Percentiles rank a stretch among this genome's conserved stretches.
These are phyloP conservation scores for Sternarchorhynchus goeldii DNA, from an alignment of 2,797 vertebrate species.

Conservation along the genomic window DNA sequence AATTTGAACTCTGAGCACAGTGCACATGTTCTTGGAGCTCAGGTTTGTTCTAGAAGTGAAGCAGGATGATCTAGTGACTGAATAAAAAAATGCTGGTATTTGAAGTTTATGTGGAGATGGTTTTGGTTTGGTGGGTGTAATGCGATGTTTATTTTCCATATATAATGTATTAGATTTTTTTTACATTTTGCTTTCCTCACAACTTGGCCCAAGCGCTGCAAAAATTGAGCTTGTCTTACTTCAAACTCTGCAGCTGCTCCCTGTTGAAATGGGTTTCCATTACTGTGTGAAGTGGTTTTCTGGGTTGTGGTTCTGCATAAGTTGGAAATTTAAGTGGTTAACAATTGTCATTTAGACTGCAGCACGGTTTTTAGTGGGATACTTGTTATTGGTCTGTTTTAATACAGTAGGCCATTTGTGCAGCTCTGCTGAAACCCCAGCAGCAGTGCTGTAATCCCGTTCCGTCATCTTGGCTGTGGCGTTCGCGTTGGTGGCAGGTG, in stretches of 20 bases:
- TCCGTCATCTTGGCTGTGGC: too few relatives aligned
- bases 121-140: constrained; percentile 8
- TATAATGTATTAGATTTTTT: background rate
- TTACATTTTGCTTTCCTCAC: background rate
- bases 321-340: too few relatives aligned
- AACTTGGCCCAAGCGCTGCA: background rate
- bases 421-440: too few relatives aligned
- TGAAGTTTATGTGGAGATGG: background rate
- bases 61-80: constrained; percentile 12
- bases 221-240: background rate
- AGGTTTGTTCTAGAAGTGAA: constrained; percentile 37
- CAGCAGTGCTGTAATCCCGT: too few relatives aligned
- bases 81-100: background rate
- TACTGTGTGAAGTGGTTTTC: background rate
- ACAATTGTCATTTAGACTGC: too few relatives aligned
- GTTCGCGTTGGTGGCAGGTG: too few relatives aligned
- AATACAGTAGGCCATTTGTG: too few relatives aligned
- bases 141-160: constrained; percentile 3
- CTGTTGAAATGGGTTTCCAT: background rate
- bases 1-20: background rate
- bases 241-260: background rate
- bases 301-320: too few relatives aligned
- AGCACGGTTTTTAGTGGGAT: too few relatives aligned
- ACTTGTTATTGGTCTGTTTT: too few relatives aligned
- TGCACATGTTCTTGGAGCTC: constrained; percentile 27